phyloP scores from a whole-genome alignment of 2,888 invertebrate species.

The Pseudeuparius sepicola region DNA sequence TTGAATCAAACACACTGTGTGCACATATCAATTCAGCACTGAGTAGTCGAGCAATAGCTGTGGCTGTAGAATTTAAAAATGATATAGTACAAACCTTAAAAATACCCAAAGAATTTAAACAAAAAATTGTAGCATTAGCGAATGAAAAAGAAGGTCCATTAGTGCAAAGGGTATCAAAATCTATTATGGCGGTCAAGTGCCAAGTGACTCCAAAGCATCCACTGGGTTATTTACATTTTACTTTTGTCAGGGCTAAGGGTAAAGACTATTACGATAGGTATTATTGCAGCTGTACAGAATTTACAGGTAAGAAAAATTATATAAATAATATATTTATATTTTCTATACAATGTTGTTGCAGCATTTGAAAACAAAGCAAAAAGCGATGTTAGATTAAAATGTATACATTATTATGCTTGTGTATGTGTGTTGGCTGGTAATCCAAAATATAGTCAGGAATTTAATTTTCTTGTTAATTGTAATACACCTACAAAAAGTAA shows the following conservation, averaged over 20 bases:
- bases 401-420: conserved; percentile 63
- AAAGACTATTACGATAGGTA: conserved; percentile 40
- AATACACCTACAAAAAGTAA: conserved; percentile 31
- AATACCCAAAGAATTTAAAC: conserved; percentile 48
- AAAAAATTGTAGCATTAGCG: conserved; percentile 49
- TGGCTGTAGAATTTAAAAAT: conserved; percentile 49
- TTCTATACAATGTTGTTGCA: too few relatives aligned
- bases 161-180: conserved; percentile 60
- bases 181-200: conserved; percentile 62
- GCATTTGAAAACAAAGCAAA: conserved; percentile 7
- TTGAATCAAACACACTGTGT: conserved; percentile 31
- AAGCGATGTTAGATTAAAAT: conserved; percentile 34
- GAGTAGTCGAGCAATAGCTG: conserved; percentile 50
- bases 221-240: conserved; percentile 59
- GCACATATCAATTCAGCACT: conserved; percentile 56
- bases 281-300: conserved; percentile 30
- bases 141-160: conserved; percentile 51
- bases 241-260: conserved; percentile 45
- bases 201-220: conserved; percentile 55
- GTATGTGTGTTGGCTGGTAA: conserved; percentile 61
- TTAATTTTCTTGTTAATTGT: conserved; percentile 45
- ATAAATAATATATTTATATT: conserved; percentile 1
- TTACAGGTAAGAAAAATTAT: conserved; percentile 21
- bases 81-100: conserved; percentile 47
- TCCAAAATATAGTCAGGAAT: conserved; percentile 50